Percentiles rank a stretch among this genome's conserved stretches.
Conservation (phyloP, 2,113 vertebrate species). For the Chloropsis cyanopogon region DNA sequence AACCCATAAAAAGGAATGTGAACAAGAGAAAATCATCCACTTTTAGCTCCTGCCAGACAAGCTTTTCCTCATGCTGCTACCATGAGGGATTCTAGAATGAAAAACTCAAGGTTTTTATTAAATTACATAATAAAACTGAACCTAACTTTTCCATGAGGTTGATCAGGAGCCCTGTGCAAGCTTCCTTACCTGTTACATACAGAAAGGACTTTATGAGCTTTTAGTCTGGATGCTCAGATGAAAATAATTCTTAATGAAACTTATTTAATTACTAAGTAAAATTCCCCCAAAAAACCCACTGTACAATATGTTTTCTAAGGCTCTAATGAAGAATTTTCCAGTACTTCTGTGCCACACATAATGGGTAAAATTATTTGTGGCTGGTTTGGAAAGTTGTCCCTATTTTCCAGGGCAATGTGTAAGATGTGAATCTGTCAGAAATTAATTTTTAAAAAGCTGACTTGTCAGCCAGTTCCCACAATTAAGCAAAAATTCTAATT, state of each 20-base stretch:
- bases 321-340: background rate
- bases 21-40: background rate
- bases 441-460: background rate
- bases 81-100: background rate
- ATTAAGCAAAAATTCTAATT: background rate
- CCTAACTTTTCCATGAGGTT: background rate
- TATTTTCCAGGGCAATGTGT: background rate
- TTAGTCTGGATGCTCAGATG: background rate
- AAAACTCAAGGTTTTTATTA: background rate
- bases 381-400: background rate
- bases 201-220: background rate
- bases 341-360: background rate
- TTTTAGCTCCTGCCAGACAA: background rate
- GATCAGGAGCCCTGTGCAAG: background rate
- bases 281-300: background rate
- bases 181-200: background rate
- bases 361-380: background rate
- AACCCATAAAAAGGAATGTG: background rate
- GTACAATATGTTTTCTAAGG: background rate
- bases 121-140: background rate
- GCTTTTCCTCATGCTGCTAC: background rate
- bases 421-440: background rate
- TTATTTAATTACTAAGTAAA: background rate
- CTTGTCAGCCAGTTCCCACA: background rate
- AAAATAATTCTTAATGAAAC: background rate